Conservation (phyloP, 2,888 invertebrate genomes). For the Melieria omissa region DNA sequence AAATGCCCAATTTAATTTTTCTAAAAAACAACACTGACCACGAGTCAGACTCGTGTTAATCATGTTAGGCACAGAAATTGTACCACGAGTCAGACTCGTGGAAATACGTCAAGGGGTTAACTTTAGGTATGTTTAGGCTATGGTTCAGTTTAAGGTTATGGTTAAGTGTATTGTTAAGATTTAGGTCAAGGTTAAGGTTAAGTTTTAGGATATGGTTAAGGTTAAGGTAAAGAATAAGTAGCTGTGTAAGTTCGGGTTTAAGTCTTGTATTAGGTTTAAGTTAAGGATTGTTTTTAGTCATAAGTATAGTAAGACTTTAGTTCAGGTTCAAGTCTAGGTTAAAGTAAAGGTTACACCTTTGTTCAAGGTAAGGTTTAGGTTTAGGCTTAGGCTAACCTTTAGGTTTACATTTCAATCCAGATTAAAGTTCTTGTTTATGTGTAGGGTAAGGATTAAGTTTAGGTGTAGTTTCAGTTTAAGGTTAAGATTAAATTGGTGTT, state of each 20-base stretch:
- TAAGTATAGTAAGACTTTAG: background rate
- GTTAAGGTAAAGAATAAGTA: background rate
- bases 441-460: background rate
- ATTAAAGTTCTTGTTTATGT: background rate
- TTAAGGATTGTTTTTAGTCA: background rate
- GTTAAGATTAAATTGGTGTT: conserved; percentile 6
- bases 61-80: no score
- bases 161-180: background rate
- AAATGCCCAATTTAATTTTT: no score
- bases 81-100: no score
- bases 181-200: background rate
- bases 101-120: background rate
- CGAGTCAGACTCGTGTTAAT: no score
- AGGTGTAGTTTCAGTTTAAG: background rate
- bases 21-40: no score
- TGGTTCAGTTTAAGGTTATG: background rate
- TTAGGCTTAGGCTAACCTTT: background rate
- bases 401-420: background rate
- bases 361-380: background rate
- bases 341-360: background rate
- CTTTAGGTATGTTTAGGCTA: conserved; percentile 4
- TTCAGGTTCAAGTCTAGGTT: background rate
- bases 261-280: background rate
- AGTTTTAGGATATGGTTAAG: background rate
- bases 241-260: background rate